Conservation (phyloP, 2,888 invertebrate species). For the Cephus rjabovi region DNA sequence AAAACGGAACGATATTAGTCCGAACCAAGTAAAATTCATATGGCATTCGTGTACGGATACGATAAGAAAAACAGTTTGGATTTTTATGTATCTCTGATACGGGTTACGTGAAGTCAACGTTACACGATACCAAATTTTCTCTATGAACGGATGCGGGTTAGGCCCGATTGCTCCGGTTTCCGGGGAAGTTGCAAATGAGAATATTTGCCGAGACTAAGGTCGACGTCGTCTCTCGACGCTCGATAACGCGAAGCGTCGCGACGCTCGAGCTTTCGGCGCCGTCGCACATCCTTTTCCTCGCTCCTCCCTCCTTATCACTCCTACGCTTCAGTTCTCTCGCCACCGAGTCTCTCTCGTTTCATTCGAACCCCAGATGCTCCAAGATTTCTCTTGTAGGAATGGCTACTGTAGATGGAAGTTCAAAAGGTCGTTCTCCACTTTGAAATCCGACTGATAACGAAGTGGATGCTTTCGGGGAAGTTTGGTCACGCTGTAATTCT, state of each 20-base stretch:
- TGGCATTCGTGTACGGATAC: not conserved
- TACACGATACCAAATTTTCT: not conserved
- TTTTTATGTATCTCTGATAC: not conserved
- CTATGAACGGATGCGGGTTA: not conserved
- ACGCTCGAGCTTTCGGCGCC: slow-evolving; percentile 42
- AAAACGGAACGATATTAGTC: not conserved
- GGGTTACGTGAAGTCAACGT: not conserved
- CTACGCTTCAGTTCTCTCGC: not conserved
- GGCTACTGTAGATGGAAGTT: not conserved
- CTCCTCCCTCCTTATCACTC: not conserved
- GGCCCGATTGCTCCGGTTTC: not conserved
- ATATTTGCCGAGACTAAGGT: slow-evolving; percentile 45
- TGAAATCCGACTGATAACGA: not conserved
- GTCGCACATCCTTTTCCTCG: slow-evolving; percentile 38
- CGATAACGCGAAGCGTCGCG: slow-evolving; percentile 50
- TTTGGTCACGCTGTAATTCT: not conserved
- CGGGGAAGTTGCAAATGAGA: slow-evolving; percentile 42
- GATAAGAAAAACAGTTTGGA: not conserved
- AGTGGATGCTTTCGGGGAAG: not conserved
- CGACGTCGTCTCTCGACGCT: slow-evolving; percentile 47
- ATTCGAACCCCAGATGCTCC: not conserved
- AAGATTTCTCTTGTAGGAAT: not conserved
- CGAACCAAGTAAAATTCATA: not conserved
- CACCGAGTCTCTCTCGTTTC: not conserved
- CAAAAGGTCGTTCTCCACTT: not conserved